These are phyloP conservation scores for Morpho achilles DNA, from an alignment of 2,888 invertebrate genomes.

Conservation along the genomic window DNA sequence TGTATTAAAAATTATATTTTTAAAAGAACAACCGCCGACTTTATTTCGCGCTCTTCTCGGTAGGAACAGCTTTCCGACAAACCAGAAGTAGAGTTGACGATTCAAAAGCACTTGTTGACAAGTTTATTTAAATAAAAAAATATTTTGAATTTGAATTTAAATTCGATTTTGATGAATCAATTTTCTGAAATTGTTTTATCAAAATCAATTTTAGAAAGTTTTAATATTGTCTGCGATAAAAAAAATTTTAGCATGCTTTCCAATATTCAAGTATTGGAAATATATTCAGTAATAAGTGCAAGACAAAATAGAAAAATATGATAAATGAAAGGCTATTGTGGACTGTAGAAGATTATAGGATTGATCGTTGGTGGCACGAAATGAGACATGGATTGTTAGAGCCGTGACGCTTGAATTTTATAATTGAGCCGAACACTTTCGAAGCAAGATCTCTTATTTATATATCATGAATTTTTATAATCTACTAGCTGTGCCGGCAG, in stretches of 20 bases:
- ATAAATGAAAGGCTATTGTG: constrained; percentile 62
- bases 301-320: constrained; percentile 68
- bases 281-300: constrained; percentile 38
- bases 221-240: constrained; percentile 2
- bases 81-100: no score
- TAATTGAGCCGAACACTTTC: neutral
- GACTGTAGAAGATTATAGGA: constrained; percentile 41
- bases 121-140: no score
- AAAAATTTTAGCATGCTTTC: constrained; percentile 10
- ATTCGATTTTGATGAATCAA: no score
- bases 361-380: constrained; percentile 40
- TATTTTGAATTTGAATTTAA: no score
- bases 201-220: no score
- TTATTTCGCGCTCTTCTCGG: no score
- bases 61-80: no score
- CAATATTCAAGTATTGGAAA: constrained; percentile 24
- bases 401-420: constrained; percentile 10
- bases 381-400: constrained; percentile 13
- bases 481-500: neutral
- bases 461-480: neutral
- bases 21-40: no score
- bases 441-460: neutral
- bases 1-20: no score
- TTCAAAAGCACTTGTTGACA: no score
- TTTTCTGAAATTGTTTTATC: no score